Evolutionary conservation across 2,113 vertebrate species (phyloP).

Genomic region (Menidia beryllina): DNA sequence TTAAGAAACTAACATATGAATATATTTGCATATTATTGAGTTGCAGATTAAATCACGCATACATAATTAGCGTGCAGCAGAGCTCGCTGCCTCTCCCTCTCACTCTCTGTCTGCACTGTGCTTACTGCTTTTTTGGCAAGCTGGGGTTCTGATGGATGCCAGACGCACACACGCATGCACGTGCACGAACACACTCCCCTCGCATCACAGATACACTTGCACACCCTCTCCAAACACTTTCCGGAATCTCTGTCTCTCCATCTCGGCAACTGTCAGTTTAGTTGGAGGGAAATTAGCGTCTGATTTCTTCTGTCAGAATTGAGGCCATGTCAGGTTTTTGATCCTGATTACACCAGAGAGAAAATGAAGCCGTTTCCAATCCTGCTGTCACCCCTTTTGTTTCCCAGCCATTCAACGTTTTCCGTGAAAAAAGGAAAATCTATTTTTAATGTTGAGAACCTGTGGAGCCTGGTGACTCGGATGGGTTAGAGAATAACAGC

Average conservation of each 20-base stretch:
- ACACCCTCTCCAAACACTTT: constrained; percentile 59
- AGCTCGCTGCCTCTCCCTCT: constrained; percentile 76
- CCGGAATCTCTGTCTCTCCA: constrained; percentile 32
- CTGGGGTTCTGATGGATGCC: constrained; percentile 71
- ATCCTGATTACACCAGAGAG: constrained; percentile 52
- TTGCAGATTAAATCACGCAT: constrained; percentile 99
- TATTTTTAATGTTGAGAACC: not conserved
- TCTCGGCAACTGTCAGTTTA: constrained; percentile 43
- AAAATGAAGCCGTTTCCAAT: not conserved
- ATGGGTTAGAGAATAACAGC: too few relatives aligned
- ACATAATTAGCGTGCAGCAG: constrained; percentile 90
- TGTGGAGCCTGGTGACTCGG: too few relatives aligned
- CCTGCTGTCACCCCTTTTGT: not conserved
- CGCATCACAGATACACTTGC: constrained; percentile 46
- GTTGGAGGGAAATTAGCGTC: constrained; percentile 65
- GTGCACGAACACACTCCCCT: constrained; percentile 50
- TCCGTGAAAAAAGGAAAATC: not conserved
- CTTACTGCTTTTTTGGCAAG: constrained; percentile 71
- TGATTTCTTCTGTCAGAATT: constrained; percentile 65
- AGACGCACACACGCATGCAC: constrained; percentile 58
- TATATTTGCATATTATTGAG: constrained; percentile 99
- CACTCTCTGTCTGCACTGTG: constrained; percentile 66
- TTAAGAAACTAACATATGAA: constrained; percentile 99
- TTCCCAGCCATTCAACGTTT: constrained; percentile 3
- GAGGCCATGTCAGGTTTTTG: constrained; percentile 55